A percentile compares a stretch with the other conserved stretches of the same genome.
phyloP scores from a whole-genome alignment of 2,888 invertebrate genomes.

The Trachelus iudaicus region DNA sequence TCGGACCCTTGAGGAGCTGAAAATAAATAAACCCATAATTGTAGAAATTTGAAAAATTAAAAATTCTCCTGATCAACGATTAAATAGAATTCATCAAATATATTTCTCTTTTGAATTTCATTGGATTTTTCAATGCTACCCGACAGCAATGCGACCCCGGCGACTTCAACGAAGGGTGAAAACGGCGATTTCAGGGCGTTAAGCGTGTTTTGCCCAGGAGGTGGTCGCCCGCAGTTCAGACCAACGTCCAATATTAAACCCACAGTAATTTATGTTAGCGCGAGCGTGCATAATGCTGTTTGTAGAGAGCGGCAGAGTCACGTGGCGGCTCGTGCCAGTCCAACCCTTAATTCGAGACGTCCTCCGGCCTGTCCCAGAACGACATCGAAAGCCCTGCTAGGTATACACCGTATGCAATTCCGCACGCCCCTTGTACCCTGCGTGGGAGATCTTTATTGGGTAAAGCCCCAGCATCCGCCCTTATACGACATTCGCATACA shows the following conservation, averaged over 20 bases:
- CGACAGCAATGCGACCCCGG: background rate
- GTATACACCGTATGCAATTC: slow-evolving; percentile 19
- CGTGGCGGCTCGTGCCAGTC: slow-evolving; percentile 60
- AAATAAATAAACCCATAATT: background rate
- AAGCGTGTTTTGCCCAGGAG: slow-evolving; percentile 52
- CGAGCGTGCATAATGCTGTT: slow-evolving; percentile 65
- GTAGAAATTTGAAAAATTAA: background rate
- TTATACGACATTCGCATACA: slow-evolving; percentile 13
- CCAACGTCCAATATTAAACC: slow-evolving; percentile 60
- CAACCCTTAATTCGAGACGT: slow-evolving; percentile 47
- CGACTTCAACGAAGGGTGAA: background rate
- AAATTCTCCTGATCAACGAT: background rate
- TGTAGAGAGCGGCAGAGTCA: slow-evolving; percentile 57
- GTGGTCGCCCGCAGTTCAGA: slow-evolving; percentile 49
- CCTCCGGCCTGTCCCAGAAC: slow-evolving; percentile 35
- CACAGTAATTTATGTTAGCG: slow-evolving; percentile 64
- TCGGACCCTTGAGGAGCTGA: background rate
- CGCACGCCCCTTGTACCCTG: slow-evolving; percentile 25
- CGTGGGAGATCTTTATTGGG: slow-evolving; percentile 37
- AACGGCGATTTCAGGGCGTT: slow-evolving; percentile 9
- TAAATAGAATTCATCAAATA: background rate
- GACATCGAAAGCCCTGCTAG: slow-evolving; percentile 24
- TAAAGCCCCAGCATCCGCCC: slow-evolving; percentile 15
- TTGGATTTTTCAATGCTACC: background rate
- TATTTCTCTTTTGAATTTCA: background rate